These are phyloP conservation scores for Drosophila ohnishii DNA, from an alignment of 1,140 invertebrate genomes.

Conservation along the genomic window DNA sequence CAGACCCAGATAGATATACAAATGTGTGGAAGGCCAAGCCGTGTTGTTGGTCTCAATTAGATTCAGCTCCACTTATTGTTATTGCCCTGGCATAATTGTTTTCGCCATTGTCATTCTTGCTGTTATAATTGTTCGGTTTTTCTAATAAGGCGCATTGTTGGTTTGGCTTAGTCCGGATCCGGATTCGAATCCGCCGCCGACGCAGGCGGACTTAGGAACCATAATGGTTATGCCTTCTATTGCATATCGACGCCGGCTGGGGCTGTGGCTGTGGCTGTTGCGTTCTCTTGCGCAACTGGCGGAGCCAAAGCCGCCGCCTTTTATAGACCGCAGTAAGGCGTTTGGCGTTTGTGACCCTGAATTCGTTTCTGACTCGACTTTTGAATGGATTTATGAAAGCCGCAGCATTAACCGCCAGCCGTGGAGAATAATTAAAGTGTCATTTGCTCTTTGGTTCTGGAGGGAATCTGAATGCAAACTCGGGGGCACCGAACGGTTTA, in stretches of 20 bases:
- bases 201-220: constrained; percentile 35
- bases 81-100: constrained; percentile 29
- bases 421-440: constrained; percentile 47
- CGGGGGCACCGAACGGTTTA: neutral
- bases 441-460: constrained; percentile 14
- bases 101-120: constrained; percentile 13
- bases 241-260: constrained; percentile 48
- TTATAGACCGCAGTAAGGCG: constrained; percentile 41
- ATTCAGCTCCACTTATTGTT: constrained; percentile 32
- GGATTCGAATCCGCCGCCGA: constrained; percentile 26
- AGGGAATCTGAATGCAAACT: neutral
- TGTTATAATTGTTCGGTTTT: constrained; percentile 33
- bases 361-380: constrained; percentile 36
- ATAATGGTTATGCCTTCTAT: constrained; percentile 44
- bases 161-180: constrained; percentile 16
- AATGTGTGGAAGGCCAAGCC: constrained; percentile 1
- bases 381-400: constrained; percentile 29
- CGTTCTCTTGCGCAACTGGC: constrained; percentile 48
- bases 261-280: constrained; percentile 37
- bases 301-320: constrained; percentile 41
- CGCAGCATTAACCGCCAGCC: too few relatives aligned
- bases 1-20: constrained; percentile 4
- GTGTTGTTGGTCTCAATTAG: constrained; percentile 10
- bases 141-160: constrained; percentile 37
- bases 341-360: constrained; percentile 51